Evolutionary conservation across 2,797 vertebrate genomes (phyloP).

Genomic region (Catostomus latipinnis): DNA sequence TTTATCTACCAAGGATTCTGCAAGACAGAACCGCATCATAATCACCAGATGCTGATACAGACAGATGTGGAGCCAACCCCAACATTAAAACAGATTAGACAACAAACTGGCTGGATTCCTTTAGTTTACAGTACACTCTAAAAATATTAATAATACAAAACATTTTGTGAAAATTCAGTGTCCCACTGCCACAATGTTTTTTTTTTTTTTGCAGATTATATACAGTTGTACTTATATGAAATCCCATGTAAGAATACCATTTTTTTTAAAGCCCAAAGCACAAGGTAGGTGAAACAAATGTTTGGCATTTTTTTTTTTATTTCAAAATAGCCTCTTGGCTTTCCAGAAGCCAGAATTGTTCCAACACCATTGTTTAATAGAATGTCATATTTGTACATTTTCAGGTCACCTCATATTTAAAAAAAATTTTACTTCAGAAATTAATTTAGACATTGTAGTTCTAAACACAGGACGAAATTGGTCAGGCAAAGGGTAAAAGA

Average conservation of each 20-base stretch:
- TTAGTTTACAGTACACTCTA: not conserved
- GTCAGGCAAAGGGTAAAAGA: not conserved
- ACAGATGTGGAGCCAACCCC: not conserved
- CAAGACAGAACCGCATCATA: not conserved
- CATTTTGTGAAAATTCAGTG: no score
- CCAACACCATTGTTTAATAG: slow-evolving; percentile 75
- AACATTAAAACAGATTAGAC: not conserved
- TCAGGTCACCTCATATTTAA: slow-evolving; percentile 24
- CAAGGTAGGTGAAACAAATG: not conserved
- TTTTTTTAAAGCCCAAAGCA: not conserved
- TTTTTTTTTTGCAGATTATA: no score
- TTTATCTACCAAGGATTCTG: not conserved
- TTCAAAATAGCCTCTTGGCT: slow-evolving; percentile 89
- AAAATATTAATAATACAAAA: not conserved
- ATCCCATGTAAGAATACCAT: not conserved
- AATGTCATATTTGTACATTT: slow-evolving; percentile 48
- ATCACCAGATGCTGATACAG: no score
- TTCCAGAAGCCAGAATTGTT: slow-evolving; percentile 92
- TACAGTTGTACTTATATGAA: not conserved
- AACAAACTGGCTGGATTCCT: not conserved
- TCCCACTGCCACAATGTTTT: no score
- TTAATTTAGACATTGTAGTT: not conserved
- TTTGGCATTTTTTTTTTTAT: slow-evolving; percentile 71
- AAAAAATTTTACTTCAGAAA: slow-evolving; percentile 23
- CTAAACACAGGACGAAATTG: slow-evolving; percentile 9